Evolutionary conservation across 2,888 invertebrate genomes (phyloP), one percentile per base, ranked within the genome.

Genomic region (Stenodera caucasica): DNA sequence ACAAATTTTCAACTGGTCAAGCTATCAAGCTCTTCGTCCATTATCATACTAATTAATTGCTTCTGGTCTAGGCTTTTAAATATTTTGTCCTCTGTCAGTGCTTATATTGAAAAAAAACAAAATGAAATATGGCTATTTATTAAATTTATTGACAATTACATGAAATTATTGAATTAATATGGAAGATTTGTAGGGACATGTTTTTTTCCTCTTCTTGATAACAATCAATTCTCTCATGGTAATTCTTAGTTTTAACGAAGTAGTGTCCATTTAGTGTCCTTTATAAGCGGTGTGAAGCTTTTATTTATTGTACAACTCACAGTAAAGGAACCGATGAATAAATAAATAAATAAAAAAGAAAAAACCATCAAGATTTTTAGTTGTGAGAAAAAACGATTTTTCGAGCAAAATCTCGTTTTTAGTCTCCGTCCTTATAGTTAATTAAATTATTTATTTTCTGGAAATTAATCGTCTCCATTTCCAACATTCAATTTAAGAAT

Each of bases 41-140:
- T 55, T 59, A 59, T 33, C 52, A 55, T 52, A 55, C 18, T 59
- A 59, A 59, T 59, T 54, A 59, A 54, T 49, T 29, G 37, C 26
- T 26, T 30, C 30, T 33, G 53, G 12, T 50, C 30, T 45, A n/a
- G 21, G 21, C 45, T 23, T 45, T 45, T 23, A 45, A 45, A 35
- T 14, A 11, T 35, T 35, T 14, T 37, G 11, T 14, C 37, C 37
- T 15, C 6, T 15, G 9, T 15, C 37, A 37, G 6, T 37, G 1
- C 9, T 5, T 37, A 1, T 15, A 15, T 37, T 37, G 14, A 15
- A 35, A 4, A 35, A 40, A 18, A 40, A 40, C 9, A 7, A n/a
- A n/a, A n/a, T 26, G 26, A 26, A 26, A 26, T 15, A 40, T 6
- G 6, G 4, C 45, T 9, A 45, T 45, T 18, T 45, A 45, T 45